Evolutionary conservation across 1,140 invertebrate species (phyloP).

Genomic region (Musca domestica): DNA sequence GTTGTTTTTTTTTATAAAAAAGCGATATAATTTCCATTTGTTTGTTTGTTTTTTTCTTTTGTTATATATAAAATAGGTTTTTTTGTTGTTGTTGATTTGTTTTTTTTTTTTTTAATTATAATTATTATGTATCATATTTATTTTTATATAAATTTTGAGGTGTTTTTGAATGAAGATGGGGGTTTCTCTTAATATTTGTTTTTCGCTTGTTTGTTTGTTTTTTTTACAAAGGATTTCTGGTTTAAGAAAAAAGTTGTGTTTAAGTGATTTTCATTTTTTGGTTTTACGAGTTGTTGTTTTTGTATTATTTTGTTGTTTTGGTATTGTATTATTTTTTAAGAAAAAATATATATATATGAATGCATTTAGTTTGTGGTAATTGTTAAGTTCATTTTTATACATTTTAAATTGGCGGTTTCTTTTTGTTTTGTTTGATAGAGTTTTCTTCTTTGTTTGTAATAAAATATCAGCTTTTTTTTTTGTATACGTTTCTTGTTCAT

Average conservation of each 20-base stretch:
- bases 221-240: background rate
- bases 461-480: slow-evolving; percentile 35
- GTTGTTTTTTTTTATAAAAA: slow-evolving; percentile 28
- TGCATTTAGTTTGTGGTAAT: slow-evolving; percentile 36
- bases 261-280: background rate
- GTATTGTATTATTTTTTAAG: slow-evolving; percentile 3
- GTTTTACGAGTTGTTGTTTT: background rate
- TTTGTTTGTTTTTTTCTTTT: slow-evolving; percentile 2
- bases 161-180: no score
- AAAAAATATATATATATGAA: slow-evolving; percentile 24
- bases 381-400: slow-evolving; percentile 28
- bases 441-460: slow-evolving; percentile 33
- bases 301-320: background rate
- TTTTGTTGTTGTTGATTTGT: slow-evolving; percentile 8
- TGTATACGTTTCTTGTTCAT: slow-evolving; percentile 38
- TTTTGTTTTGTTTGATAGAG: slow-evolving; percentile 26
- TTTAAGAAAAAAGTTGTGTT: background rate
- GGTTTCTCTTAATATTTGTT: slow-evolving; percentile 1
- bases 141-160: slow-evolving; percentile 1
- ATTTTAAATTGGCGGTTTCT: slow-evolving; percentile 16
- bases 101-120: slow-evolving; percentile 14
- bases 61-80: background rate
- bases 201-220: no score
- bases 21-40: slow-evolving; percentile 6
- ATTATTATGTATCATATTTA: slow-evolving; percentile 5